Conservation (phyloP, 2,113 vertebrate genomes). For the Steatornis caripensis region DNA sequence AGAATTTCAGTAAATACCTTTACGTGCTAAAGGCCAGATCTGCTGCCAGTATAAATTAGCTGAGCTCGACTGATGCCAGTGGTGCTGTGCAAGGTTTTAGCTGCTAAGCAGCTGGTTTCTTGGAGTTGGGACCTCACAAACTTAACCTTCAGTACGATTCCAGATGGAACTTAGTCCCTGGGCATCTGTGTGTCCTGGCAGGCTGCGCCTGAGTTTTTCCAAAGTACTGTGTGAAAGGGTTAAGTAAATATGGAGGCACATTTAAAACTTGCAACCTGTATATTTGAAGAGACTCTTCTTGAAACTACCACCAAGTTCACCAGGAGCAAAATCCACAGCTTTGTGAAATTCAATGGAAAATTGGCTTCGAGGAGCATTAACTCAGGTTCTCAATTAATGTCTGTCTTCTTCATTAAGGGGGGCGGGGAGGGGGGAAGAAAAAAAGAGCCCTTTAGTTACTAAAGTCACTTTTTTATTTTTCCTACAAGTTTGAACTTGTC, state of each 20-base stretch:
- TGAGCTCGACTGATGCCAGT: neutral
- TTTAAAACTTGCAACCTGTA: neutral
- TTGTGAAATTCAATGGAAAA: constrained; percentile 61
- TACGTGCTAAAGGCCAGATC: neutral
- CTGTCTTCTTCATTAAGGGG: neutral
- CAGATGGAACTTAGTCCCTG: neutral
- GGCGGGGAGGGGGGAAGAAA: neutral
- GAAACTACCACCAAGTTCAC: neutral
- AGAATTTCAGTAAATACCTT: neutral
- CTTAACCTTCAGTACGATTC: neutral
- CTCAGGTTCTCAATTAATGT: constrained; percentile 4
- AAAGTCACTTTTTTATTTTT: neutral
- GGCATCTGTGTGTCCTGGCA: neutral
- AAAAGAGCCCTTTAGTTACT: neutral
- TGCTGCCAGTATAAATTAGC: neutral
- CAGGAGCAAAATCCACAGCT: constrained; percentile 8
- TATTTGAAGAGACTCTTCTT: neutral
- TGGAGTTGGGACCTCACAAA: neutral
- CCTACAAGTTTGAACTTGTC: neutral
- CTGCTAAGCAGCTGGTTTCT: neutral
- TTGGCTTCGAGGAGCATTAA: constrained; percentile 48
- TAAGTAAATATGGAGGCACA: neutral
- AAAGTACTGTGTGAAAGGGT: neutral
- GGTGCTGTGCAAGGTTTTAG: neutral
- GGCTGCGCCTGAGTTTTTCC: rapidly evolving